A percentile compares a stretch with the other conserved stretches of the same genome.
phyloP scores from a whole-genome alignment of 2,797 vertebrate species.

The Hippoglossus hippoglossus region DNA sequence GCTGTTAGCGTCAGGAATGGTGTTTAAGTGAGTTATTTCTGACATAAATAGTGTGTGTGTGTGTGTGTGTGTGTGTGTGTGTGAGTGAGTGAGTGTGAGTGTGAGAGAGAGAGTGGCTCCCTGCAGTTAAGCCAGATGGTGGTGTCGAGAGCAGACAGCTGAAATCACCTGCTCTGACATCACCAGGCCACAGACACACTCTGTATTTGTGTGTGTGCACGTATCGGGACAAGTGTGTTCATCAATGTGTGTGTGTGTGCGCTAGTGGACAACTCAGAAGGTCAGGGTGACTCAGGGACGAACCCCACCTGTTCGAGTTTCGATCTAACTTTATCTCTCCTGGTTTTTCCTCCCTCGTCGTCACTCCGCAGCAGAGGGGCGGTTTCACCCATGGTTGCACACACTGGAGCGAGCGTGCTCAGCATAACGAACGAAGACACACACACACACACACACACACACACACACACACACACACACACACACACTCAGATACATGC shows the following conservation, averaged over 20 bases:
- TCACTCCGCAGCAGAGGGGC: conserved; percentile 29
- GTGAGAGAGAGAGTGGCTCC: conserved; percentile 12
- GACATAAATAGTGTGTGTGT: conserved; percentile 1
- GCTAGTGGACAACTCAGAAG: conserved; percentile 27
- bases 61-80: neutral
- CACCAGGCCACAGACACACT: neutral
- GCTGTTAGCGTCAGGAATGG: conserved; percentile 1
- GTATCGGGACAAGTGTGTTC: neutral
- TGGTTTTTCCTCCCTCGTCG: conserved; percentile 2
- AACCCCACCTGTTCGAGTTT: conserved; percentile 41
- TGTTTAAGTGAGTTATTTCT: conserved; percentile 10
- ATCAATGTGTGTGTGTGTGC: conserved; percentile 7
- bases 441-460: conserved; percentile 16
- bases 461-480: conserved; percentile 20
- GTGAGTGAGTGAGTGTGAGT: neutral
- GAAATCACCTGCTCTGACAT: conserved; percentile 52
- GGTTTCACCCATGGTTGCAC: conserved; percentile 66
- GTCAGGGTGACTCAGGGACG: conserved; percentile 53
- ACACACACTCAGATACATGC: conserved; percentile 18
- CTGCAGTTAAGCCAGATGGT: conserved; percentile 59
- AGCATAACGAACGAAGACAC: conserved; percentile 56
- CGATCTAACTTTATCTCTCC: conserved; percentile 39
- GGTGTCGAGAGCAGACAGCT: conserved; percentile 50
- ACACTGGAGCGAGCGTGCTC: conserved; percentile 54
- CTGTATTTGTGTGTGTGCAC: conserved; percentile 6